phyloP scores from a whole-genome alignment of 1,140 invertebrate species.

The Drosophila pruinosa region DNA sequence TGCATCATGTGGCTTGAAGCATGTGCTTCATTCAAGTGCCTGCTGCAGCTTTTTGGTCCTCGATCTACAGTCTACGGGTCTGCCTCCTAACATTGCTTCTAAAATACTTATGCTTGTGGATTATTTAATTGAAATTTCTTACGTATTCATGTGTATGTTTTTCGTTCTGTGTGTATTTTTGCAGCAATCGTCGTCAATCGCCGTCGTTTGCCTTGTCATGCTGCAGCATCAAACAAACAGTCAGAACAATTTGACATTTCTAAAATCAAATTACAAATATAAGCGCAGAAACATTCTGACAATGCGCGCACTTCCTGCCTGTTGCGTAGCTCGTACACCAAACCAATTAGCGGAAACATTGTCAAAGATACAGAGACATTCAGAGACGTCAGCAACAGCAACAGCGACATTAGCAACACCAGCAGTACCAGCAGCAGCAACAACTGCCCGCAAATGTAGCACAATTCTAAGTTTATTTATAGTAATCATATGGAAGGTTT shows the following conservation, averaged over 20 bases:
- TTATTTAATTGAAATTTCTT: slow-evolving; percentile 55
- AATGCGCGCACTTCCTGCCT: slow-evolving; percentile 64
- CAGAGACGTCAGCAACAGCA: slow-evolving; percentile 35
- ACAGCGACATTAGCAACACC: slow-evolving; percentile 10
- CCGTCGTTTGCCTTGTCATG: slow-evolving; percentile 52
- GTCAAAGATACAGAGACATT: slow-evolving; percentile 56
- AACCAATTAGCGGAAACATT: slow-evolving; percentile 70
- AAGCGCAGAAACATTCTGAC: slow-evolving; percentile 66
- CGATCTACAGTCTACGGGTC: neutral
- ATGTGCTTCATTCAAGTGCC: slow-evolving; percentile 55
- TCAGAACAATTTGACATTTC: slow-evolving; percentile 78
- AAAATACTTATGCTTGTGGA: slow-evolving; percentile 4
- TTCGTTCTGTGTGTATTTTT: slow-evolving; percentile 23
- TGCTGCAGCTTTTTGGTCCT: neutral
- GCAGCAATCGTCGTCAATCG: slow-evolving; percentile 39
- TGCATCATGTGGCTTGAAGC: slow-evolving; percentile 65
- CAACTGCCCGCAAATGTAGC: slow-evolving; percentile 64
- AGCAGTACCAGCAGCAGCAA: slow-evolving; percentile 22
- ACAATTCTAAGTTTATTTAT: slow-evolving; percentile 78
- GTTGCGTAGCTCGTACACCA: slow-evolving; percentile 50
- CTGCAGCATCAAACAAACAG: slow-evolving; percentile 62
- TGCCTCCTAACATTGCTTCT: slow-evolving; percentile 11
- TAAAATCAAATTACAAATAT: slow-evolving; percentile 82
- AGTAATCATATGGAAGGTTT: slow-evolving; percentile 71
- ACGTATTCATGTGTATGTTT: slow-evolving; percentile 2